phyloP scores from a whole-genome alignment of 1,140 invertebrate species.

The Galleria mellonella region DNA sequence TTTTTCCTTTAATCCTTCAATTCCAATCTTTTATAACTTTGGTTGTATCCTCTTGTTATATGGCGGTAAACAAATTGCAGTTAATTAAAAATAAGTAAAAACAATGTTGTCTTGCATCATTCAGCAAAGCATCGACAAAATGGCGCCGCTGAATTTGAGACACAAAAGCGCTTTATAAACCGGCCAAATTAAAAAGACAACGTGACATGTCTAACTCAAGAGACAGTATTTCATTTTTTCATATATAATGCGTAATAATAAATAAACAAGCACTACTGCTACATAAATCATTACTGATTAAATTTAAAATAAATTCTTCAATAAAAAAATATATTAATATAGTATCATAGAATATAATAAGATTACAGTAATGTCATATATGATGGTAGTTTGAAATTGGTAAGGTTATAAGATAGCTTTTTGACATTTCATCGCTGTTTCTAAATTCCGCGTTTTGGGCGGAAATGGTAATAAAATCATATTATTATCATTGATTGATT shows the following conservation, averaged over 20 bases:
- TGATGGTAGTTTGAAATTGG: background rate
- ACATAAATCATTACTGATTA: too few species aligned
- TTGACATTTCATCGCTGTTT: constrained; percentile 11
- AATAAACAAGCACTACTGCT: too few species aligned
- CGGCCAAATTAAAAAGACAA: constrained; percentile 27
- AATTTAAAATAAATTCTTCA: too few species aligned
- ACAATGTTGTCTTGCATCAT: constrained; percentile 40
- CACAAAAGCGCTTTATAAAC: constrained; percentile 60
- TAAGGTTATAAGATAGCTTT: constrained; percentile 5
- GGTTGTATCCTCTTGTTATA: background rate
- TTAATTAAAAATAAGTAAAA: constrained; percentile 25
- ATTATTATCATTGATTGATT: too few species aligned
- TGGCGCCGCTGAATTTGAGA: constrained; percentile 52
- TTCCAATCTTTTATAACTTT: background rate
- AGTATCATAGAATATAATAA: too few species aligned
- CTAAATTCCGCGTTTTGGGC: too few species aligned
- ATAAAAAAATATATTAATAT: too few species aligned
- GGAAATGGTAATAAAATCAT: too few species aligned
- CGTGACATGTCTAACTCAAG: too few species aligned
- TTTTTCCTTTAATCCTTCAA: background rate
- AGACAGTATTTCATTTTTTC: too few species aligned
- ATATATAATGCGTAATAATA: too few species aligned
- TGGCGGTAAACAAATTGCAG: background rate
- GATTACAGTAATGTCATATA: too few species aligned
- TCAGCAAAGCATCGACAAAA: constrained; percentile 58